Conservation (phyloP, 2,113 vertebrate species). For the Anarhynchus alexandrinus region DNA sequence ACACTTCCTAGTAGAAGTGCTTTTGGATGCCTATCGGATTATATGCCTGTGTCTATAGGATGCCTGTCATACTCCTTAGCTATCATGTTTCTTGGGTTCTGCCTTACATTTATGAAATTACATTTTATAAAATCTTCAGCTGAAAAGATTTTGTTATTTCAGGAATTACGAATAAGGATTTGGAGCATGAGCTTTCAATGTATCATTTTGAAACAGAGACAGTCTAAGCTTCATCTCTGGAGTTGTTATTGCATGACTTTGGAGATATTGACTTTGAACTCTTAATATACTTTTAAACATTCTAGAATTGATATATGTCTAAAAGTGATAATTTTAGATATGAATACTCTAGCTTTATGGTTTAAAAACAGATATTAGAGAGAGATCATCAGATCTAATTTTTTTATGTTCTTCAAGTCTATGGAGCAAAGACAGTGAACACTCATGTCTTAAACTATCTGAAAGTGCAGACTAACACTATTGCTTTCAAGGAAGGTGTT, state of each 20-base stretch:
- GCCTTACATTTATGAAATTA: background rate
- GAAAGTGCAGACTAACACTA: background rate
- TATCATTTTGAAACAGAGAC: background rate
- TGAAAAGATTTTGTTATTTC: background rate
- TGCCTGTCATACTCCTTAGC: background rate
- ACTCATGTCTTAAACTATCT: background rate
- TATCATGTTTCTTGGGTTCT: background rate
- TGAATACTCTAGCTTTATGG: background rate
- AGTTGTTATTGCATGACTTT: background rate
- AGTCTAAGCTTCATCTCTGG: background rate
- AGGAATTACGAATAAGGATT: background rate
- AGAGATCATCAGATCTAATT: background rate
- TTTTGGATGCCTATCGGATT: background rate
- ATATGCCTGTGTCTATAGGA: background rate
- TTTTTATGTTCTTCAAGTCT: background rate
- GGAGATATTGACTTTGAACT: background rate
- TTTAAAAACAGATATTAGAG: background rate
- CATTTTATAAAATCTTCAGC: background rate
- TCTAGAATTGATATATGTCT: background rate
- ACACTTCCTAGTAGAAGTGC: background rate
- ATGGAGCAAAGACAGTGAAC: background rate
- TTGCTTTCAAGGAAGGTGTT: background rate
- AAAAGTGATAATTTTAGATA: background rate
- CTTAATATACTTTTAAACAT: background rate
- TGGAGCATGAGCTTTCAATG: background rate